phyloP scores from a whole-genome alignment of 1,140 invertebrate species.

The Ceratina japonica region DNA sequence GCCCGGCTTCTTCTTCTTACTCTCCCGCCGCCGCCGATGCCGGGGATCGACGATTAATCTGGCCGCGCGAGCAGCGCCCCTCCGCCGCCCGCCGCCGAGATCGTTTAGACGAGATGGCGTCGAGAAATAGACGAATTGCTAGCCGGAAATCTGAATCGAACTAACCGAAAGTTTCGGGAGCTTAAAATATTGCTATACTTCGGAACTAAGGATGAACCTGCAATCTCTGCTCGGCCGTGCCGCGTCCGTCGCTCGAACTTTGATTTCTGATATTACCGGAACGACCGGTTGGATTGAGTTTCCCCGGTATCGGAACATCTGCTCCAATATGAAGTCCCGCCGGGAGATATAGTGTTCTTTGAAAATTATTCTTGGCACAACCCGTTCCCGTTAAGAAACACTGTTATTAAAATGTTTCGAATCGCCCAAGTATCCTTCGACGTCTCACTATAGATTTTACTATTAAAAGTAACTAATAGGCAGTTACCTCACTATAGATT shows the following conservation, averaged over 20 bases:
- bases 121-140: constrained; percentile 41
- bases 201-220: constrained; percentile 15
- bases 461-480: no score
- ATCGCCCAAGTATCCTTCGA: no score
- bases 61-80: not conserved
- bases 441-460: no score
- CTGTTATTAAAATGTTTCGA: no score
- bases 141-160: constrained; percentile 36
- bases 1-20: not conserved
- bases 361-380: no score
- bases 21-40: not conserved
- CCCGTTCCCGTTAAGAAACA: no score
- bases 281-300: not conserved
- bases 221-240: not conserved
- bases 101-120: constrained; percentile 40
- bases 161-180: constrained; percentile 29
- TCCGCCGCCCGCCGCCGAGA: constrained; percentile 25
- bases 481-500: no score
- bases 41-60: constrained; percentile 51
- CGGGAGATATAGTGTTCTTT: no score
- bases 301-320: constrained; percentile 5
- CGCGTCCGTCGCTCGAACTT: constrained; percentile 4
- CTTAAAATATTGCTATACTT: constrained; percentile 51
- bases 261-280: constrained; percentile 23
- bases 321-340: no score